phyloP scores from a whole-genome alignment of 2,888 invertebrate species.

The Cylloceria caligata region DNA sequence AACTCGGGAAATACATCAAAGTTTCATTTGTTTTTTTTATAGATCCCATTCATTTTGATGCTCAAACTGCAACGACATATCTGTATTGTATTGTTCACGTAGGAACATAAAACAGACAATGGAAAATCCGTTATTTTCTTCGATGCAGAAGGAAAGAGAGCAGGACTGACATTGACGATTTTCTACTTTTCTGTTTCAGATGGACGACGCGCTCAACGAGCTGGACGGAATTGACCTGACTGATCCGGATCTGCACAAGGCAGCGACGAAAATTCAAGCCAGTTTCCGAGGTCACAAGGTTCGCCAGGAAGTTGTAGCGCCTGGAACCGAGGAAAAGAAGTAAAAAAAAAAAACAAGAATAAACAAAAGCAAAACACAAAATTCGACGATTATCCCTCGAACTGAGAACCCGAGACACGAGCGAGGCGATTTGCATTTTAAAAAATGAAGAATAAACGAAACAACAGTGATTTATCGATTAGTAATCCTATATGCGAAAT shows the following conservation, averaged over 20 bases:
- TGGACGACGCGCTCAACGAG: slow-evolving; percentile 87
- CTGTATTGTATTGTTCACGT: background rate
- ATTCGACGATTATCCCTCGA: slow-evolving; percentile 8
- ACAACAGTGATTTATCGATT: slow-evolving; percentile 37
- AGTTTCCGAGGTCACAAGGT: slow-evolving; percentile 96
- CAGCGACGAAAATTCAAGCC: slow-evolving; percentile 96
- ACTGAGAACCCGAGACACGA: slow-evolving; percentile 17
- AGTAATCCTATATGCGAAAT: slow-evolving; percentile 11
- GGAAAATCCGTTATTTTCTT: slow-evolving; percentile 4
- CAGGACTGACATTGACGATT: background rate
- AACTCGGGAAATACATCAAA: slow-evolving; percentile 1
- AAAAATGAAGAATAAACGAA: slow-evolving; percentile 4
- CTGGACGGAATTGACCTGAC: slow-evolving; percentile 92
- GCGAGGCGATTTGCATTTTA: slow-evolving; percentile 34
- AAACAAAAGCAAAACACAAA: slow-evolving; percentile 7
- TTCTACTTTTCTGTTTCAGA: slow-evolving; percentile 76
- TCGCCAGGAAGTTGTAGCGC: slow-evolving; percentile 88
- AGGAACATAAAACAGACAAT: slow-evolving; percentile 3
- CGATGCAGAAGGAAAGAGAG: background rate
- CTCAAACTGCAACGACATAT: background rate
- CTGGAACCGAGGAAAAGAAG: slow-evolving; percentile 74
- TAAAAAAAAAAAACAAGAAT: slow-evolving; percentile 63
- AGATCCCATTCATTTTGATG: background rate
- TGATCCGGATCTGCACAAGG: slow-evolving; percentile 95
- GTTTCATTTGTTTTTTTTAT: background rate